phyloP scores from a whole-genome alignment of 2,888 invertebrate genomes.

The Apomyelois bistriatella region DNA sequence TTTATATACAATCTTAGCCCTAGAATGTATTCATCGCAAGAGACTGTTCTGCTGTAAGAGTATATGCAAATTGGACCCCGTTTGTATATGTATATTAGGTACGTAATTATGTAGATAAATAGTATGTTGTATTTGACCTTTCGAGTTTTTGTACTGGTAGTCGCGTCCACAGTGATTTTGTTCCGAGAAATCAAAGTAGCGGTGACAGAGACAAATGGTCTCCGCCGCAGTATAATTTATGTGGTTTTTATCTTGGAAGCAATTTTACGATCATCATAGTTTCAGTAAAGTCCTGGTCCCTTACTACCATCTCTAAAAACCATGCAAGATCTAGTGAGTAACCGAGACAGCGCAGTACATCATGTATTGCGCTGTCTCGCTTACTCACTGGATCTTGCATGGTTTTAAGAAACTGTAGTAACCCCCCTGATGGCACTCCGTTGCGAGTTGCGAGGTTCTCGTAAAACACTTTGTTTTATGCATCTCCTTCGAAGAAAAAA shows the following conservation, averaged over 20 bases:
- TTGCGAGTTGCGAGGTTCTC: neutral
- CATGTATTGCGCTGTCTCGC: no score
- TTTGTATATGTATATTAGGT: neutral
- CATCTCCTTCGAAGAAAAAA: neutral
- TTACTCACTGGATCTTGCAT: no score
- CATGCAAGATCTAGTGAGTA: no score
- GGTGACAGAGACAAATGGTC: constrained; percentile 1
- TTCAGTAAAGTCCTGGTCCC: constrained; percentile 8
- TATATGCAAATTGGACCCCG: neutral
- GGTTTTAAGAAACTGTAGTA: no score
- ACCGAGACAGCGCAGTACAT: no score
- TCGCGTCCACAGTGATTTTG: neutral
- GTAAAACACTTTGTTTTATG: constrained; percentile 7
- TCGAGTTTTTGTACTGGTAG: neutral
- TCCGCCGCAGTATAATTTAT: neutral
- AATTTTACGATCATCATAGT: constrained; percentile 10
- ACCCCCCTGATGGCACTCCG: neutral
- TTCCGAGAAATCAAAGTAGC: constrained; percentile 8
- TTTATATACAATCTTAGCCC: neutral
- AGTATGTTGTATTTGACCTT: constrained; percentile 2
- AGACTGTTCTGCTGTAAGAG: no score
- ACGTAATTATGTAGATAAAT: neutral
- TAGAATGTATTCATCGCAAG: no score
- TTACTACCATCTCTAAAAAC: no score
- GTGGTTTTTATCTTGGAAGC: constrained; percentile 8